Conservation (phyloP, 2,113 vertebrate species). For the Myxocyprinus asiaticus region DNA sequence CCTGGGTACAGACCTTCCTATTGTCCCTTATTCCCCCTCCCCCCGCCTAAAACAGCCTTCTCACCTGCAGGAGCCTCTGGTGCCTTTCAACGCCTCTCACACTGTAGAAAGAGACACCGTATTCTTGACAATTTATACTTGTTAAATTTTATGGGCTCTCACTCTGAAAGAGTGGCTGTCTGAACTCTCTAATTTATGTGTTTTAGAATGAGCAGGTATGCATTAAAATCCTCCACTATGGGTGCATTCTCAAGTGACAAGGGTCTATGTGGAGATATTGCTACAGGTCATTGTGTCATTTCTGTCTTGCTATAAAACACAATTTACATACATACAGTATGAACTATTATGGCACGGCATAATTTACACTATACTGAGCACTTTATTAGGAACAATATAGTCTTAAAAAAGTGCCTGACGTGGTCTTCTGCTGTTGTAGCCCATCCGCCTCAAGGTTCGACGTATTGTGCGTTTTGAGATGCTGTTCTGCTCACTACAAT, state of each 20-base stretch:
- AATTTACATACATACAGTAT: background rate
- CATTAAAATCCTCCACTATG: conserved; percentile 14
- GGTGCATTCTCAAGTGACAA: conserved; percentile 61
- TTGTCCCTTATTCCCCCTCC: conserved; percentile 68
- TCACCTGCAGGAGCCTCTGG: conserved; percentile 68
- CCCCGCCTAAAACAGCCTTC: conserved; percentile 59
- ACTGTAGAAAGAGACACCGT: conserved; percentile 69
- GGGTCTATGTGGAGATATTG: conserved; percentile 8
- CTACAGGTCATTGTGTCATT: background rate
- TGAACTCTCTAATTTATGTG: conserved; percentile 74
- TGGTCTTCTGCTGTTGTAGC: no score
- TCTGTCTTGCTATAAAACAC: background rate
- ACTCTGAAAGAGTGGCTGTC: conserved; percentile 75
- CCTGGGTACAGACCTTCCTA: conserved; percentile 75
- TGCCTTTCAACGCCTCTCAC: conserved; percentile 77
- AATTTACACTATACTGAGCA: no score
- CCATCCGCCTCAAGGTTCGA: no score
- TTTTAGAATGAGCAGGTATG: conserved; percentile 49
- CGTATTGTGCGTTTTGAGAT: no score
- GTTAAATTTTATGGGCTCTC: conserved; percentile 77
- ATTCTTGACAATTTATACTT: conserved; percentile 81
- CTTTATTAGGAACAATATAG: no score
- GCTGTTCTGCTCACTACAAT: no score
- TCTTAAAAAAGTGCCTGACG: no score
- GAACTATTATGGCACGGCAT: background rate